A percentile compares a stretch with the other conserved stretches of the same genome.
Conservation (phyloP, 2,888 invertebrate species). For the Iselma pallidipennis region DNA sequence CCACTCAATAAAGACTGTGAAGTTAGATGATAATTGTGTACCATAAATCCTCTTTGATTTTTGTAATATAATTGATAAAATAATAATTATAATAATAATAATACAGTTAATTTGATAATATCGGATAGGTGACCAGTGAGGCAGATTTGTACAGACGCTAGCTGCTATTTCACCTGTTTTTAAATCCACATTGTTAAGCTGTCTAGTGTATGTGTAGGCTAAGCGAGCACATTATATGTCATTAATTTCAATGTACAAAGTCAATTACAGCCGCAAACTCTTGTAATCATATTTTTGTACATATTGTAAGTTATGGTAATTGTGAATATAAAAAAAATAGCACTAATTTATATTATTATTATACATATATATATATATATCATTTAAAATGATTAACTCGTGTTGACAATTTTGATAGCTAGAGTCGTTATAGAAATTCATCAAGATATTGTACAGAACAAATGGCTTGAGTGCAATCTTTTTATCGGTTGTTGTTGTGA, state of each 20-base stretch:
- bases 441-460: constrained; percentile 57
- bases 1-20: constrained; percentile 80
- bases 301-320: constrained; percentile 59
- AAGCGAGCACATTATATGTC: constrained; percentile 38
- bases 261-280: constrained; percentile 59
- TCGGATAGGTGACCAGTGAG: constrained; percentile 44
- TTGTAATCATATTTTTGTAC: constrained; percentile 62
- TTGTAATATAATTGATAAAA: constrained; percentile 29
- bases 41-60: constrained; percentile 31
- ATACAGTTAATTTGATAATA: constrained; percentile 9
- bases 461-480: constrained; percentile 57
- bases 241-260: constrained; percentile 58
- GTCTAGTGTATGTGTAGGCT: constrained; percentile 48
- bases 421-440: constrained; percentile 56
- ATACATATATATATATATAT: constrained; percentile 47
- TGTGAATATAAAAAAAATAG: constrained; percentile 57
- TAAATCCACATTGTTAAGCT: constrained; percentile 51
- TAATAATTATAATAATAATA: constrained; percentile 41
- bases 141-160: constrained; percentile 49
- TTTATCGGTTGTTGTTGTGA: constrained; percentile 52
- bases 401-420: constrained; percentile 58
- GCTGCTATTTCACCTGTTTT: constrained; percentile 50
- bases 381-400: constrained; percentile 58
- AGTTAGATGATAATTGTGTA: constrained; percentile 79
- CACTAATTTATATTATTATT: constrained; percentile 53